Evolutionary conservation across 2,888 invertebrate species (phyloP).

Genomic region (Torymus tubicola): DNA sequence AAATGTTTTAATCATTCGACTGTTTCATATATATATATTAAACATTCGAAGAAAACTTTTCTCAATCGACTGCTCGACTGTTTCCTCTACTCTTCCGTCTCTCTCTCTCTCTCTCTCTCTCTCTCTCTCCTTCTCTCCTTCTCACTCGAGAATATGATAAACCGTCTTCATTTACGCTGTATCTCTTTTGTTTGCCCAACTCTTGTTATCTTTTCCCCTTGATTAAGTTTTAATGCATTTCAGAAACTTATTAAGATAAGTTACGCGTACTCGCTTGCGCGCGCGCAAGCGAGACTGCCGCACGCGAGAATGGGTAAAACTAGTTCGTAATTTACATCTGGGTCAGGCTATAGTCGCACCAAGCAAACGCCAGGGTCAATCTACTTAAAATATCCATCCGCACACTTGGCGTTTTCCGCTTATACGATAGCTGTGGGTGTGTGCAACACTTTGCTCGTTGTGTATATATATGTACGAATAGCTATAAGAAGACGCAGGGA

Average conservation of each 20-base stretch:
- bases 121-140: too few species aligned
- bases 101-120: too few species aligned
- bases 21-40: too few species aligned
- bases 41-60: too few species aligned
- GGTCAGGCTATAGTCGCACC: constrained; percentile 28
- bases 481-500: too few species aligned
- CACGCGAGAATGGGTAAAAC: constrained; percentile 30
- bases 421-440: not conserved
- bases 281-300: not conserved
- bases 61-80: too few species aligned
- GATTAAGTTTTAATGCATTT: constrained; percentile 53
- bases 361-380: constrained; percentile 38
- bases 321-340: constrained; percentile 45
- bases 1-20: too few species aligned
- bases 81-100: too few species aligned
- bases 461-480: too few species aligned
- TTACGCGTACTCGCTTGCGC: not conserved
- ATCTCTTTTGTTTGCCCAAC: constrained; percentile 36
- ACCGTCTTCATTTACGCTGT: not conserved
- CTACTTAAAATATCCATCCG: constrained; percentile 50
- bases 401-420: constrained; percentile 32
- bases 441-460: not conserved
- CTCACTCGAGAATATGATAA: too few species aligned
- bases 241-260: constrained; percentile 48
- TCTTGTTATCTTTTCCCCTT: constrained; percentile 46